Evolutionary conservation across 2,888 invertebrate species (phyloP).

Genomic region (Andricus curvator): DNA sequence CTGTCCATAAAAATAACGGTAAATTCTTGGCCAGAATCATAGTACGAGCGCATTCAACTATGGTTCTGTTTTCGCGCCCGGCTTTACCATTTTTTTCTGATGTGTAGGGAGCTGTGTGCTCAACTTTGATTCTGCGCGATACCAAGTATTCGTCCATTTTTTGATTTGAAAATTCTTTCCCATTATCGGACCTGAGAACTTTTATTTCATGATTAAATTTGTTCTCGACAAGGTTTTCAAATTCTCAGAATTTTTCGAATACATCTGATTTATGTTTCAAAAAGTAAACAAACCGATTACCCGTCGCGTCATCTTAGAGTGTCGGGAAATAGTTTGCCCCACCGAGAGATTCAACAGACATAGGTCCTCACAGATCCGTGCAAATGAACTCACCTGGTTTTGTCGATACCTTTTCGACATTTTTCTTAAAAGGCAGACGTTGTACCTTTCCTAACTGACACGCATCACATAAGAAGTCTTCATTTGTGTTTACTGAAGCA

Average conservation of each 20-base stretch:
- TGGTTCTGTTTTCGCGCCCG: too few relatives aligned
- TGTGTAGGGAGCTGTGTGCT: too few relatives aligned
- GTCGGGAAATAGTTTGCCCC: too few relatives aligned
- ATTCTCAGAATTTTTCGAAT: slow-evolving; percentile 49
- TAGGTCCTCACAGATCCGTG: too few relatives aligned
- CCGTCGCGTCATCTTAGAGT: too few relatives aligned
- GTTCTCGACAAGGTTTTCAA: slow-evolving; percentile 28
- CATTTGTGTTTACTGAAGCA: slow-evolving; percentile 20
- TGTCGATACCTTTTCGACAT: neutral
- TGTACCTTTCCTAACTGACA: slow-evolving; percentile 61
- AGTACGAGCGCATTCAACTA: too few relatives aligned
- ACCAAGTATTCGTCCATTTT: neutral
- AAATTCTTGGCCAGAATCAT: too few relatives aligned
- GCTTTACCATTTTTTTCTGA: neutral
- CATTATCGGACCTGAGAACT: neutral
- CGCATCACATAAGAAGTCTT: slow-evolving; percentile 58
- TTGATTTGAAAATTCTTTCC: slow-evolving; percentile 44
- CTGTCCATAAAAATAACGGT: too few relatives aligned
- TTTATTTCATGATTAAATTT: slow-evolving; percentile 47
- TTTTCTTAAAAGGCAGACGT: slow-evolving; percentile 49
- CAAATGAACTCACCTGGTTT: neutral
- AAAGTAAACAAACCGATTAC: too few relatives aligned
- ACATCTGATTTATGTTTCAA: slow-evolving; percentile 40
- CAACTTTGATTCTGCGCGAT: neutral
- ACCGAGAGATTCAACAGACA: too few relatives aligned